A percentile compares a stretch with the other conserved stretches of the same genome.
Conservation (phyloP, 2,113 vertebrate genomes). For the Crotalus horridus region DNA sequence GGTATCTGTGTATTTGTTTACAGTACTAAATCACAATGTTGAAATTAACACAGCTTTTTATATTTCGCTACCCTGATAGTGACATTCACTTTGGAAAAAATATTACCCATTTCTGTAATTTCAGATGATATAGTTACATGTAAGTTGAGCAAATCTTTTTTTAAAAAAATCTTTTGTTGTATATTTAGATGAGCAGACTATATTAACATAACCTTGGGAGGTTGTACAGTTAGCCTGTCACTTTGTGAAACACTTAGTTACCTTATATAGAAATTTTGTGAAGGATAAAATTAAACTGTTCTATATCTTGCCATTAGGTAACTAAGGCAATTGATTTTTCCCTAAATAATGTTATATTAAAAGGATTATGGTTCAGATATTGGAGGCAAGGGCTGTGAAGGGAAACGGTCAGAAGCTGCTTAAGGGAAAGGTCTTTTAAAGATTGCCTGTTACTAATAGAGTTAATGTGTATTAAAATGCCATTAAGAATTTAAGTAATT, state of each 20-base stretch:
- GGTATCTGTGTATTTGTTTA: constrained; percentile 53
- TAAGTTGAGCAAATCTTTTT: constrained; percentile 26
- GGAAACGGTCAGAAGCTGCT: constrained; percentile 69
- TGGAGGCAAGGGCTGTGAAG: constrained; percentile 74
- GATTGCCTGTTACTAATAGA: constrained; percentile 70
- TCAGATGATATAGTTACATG: constrained; percentile 16
- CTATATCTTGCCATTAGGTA: constrained; percentile 72
- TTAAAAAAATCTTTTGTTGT: constrained; percentile 51
- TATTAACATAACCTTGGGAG: constrained; percentile 74
- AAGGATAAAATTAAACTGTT: constrained; percentile 77
- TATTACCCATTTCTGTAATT: constrained; percentile 1
- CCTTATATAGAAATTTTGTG: constrained; percentile 71
- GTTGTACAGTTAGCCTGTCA: constrained; percentile 63
- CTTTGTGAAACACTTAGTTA: constrained; percentile 75
- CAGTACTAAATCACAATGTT: not conserved
- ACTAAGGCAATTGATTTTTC: constrained; percentile 79
- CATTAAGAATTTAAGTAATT: constrained; percentile 76
- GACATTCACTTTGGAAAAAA: not conserved
- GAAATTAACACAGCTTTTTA: not conserved
- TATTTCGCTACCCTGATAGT: not conserved
- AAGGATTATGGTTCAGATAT: constrained; percentile 76
- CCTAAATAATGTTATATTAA: constrained; percentile 78
- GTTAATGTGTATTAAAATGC: constrained; percentile 70
- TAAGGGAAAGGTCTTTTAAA: constrained; percentile 67
- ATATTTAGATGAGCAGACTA: constrained; percentile 62